Evolutionary conservation across 2,797 vertebrate species (phyloP).

Genomic region (Pseudomugil gertrudae): DNA sequence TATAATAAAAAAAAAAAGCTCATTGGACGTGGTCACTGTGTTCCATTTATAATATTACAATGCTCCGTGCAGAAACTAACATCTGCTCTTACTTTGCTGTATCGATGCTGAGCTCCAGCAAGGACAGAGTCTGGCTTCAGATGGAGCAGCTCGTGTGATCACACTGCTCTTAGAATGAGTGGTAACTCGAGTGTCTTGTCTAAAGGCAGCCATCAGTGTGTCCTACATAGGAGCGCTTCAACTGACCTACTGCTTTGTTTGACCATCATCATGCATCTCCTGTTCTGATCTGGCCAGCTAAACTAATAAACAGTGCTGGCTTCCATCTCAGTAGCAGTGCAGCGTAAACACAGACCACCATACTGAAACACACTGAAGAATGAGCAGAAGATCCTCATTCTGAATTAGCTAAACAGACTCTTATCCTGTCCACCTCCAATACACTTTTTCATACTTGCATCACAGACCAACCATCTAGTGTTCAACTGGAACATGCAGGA

Average conservation of each 20-base stretch:
- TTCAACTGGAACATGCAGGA: too few relatives aligned
- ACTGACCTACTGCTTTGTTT: conserved; percentile 66
- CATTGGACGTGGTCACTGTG: conserved; percentile 22
- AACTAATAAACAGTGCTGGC: conserved; percentile 62
- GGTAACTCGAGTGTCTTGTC: not conserved
- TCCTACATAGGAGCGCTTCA: conserved; percentile 46
- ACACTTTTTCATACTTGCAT: not conserved
- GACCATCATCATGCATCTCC: conserved; percentile 52
- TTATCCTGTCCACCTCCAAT: conserved; percentile 2
- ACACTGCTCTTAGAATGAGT: not conserved
- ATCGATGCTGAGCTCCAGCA: not conserved
- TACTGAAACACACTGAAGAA: conserved; percentile 49
- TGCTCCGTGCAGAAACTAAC: not conserved
- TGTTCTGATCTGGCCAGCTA: conserved; percentile 36
- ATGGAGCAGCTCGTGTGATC: not conserved
- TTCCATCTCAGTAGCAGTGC: conserved; percentile 47
- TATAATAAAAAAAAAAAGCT: not conserved
- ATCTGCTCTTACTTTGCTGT: not conserved
- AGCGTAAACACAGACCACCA: conserved; percentile 59
- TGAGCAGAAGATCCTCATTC: conserved; percentile 7
- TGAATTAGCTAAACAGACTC: conserved; percentile 10
- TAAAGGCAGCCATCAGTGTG: conserved; percentile 29
- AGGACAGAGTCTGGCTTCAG: conserved; percentile 1
- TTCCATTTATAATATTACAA: not conserved
- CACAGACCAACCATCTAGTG: too few relatives aligned